These are phyloP conservation scores for Arenaria interpres DNA, from an alignment of 2,113 vertebrate genomes.

Conservation along the genomic window DNA sequence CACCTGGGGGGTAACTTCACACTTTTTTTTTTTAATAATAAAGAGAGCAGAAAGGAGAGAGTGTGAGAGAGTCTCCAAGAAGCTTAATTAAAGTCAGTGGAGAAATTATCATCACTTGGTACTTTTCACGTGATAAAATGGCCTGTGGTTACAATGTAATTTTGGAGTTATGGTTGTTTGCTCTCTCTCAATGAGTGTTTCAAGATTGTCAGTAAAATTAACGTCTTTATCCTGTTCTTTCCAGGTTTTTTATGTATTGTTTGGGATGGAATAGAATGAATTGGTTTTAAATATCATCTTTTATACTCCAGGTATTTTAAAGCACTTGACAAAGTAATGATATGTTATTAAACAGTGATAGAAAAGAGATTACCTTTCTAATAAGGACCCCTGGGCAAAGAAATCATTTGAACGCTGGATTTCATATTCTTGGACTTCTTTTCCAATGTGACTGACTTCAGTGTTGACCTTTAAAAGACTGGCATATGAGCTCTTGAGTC, in stretches of 20 bases:
- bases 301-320: constrained; percentile 25
- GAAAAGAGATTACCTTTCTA: constrained; percentile 52
- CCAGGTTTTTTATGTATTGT: neutral
- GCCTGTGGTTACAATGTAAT: neutral
- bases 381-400: constrained; percentile 37
- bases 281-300: constrained; percentile 36
- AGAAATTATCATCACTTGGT: constrained; percentile 9
- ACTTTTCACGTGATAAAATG: neutral
- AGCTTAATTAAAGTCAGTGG: constrained; percentile 15
- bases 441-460: constrained; percentile 7
- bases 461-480: constrained; percentile 52
- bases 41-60: neutral
- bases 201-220: constrained; percentile 33
- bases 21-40: neutral
- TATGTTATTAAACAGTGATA: constrained; percentile 44
- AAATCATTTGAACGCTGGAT: neutral
- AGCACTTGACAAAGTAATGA: constrained; percentile 34
- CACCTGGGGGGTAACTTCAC: neutral
- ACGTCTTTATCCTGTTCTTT: neutral
- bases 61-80: neutral
- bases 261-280: neutral
- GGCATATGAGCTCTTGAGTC: constrained; percentile 14
- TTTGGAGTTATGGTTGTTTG: constrained; percentile 20
- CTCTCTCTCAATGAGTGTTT: neutral
- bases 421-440: constrained; percentile 24